Percentiles rank a stretch among this genome's conserved stretches.
Conservation (phyloP, 1,140 invertebrate genomes). For the Laupala kohalensis region DNA sequence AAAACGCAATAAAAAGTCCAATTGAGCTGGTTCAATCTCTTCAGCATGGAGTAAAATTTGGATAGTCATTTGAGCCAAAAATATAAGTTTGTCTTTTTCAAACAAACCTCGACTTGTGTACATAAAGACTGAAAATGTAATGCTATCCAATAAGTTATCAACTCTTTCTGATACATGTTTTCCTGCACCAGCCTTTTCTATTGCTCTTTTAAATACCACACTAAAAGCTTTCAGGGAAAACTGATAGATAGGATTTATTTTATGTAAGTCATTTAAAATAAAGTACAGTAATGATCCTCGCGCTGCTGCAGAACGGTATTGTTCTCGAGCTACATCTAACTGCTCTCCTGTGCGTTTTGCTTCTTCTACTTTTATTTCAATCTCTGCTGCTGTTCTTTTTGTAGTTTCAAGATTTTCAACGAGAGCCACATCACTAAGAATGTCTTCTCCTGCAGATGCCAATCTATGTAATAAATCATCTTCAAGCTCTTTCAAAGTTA, state of each 20-base stretch:
- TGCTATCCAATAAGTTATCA: conserved; percentile 67
- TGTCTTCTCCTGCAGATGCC: conserved; percentile 84
- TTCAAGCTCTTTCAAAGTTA: conserved; percentile 78
- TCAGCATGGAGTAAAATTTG: conserved; percentile 53
- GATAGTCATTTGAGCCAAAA: conserved; percentile 71
- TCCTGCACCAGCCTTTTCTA: conserved; percentile 50
- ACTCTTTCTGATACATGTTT: conserved; percentile 60
- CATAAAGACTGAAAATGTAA: conserved; percentile 73
- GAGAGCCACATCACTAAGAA: conserved; percentile 76
- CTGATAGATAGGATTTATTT: conserved; percentile 92
- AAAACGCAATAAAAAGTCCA: conserved; percentile 80
- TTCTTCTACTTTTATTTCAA: conserved; percentile 67
- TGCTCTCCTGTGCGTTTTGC: conserved; percentile 71
- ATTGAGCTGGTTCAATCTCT: conserved; percentile 53
- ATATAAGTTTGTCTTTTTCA: conserved; percentile 85
- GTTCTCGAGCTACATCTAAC: conserved; percentile 82
- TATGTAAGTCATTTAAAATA: conserved; percentile 81
- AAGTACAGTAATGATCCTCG: conserved; percentile 87
- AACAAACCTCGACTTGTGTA: conserved; percentile 86
- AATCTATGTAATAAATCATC: conserved; percentile 75
- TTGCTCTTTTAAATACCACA: conserved; percentile 81
- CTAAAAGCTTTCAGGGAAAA: conserved; percentile 93
- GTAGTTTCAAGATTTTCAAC: conserved; percentile 89
- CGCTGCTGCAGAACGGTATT: conserved; percentile 72
- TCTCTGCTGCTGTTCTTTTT: conserved; percentile 82